Conservation (phyloP, 2,113 vertebrate genomes). For the Hemiprocne comata region DNA sequence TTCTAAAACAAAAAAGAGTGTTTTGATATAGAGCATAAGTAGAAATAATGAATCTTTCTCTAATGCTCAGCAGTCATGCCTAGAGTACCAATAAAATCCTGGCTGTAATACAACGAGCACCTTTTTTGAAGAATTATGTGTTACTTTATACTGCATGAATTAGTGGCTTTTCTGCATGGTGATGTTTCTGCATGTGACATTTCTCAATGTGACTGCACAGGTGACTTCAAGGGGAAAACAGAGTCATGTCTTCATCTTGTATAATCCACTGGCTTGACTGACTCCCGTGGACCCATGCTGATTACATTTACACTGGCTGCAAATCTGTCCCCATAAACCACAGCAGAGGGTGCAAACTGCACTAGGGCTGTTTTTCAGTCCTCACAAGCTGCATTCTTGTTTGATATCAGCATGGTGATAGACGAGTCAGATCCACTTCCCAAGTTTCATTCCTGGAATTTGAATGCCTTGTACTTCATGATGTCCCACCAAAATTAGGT, state of each 20-base stretch:
- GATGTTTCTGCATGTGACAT: background rate
- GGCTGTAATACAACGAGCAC: background rate
- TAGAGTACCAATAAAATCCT: background rate
- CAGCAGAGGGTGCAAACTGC: background rate
- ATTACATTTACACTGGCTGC: background rate
- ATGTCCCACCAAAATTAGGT: background rate
- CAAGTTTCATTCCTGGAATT: background rate
- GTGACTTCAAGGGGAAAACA: background rate
- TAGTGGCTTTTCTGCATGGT: constrained; percentile 20
- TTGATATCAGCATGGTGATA: constrained; percentile 5
- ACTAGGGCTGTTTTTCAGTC: background rate
- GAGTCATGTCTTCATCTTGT: background rate
- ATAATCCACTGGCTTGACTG: background rate
- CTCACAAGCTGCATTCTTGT: background rate
- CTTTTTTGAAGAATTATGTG: background rate
- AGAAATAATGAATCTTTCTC: constrained; percentile 4
- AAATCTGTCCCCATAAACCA: background rate
- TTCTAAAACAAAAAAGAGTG: background rate
- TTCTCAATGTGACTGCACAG: background rate
- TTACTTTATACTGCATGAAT: background rate
- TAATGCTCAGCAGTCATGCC: background rate
- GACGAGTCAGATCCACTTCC: background rate
- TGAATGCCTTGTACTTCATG: background rate
- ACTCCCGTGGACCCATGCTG: background rate
- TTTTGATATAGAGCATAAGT: background rate